These are phyloP conservation scores for Macaca mulatta DNA, from an alignment of 2,113 vertebrate species.

Conservation along the genomic window DNA sequence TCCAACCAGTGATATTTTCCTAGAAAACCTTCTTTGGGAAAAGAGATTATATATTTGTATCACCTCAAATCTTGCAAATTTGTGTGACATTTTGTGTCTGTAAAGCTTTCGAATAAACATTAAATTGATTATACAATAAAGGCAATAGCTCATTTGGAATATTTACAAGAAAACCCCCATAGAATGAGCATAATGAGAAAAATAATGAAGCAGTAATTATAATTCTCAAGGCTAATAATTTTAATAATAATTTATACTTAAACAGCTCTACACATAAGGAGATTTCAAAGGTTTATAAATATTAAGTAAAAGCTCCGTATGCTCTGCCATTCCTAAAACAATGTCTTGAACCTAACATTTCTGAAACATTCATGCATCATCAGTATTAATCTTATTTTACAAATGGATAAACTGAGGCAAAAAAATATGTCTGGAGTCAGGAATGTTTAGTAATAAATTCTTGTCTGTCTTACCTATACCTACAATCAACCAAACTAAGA, in stretches of 20 bases:
- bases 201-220: conserved; percentile 75
- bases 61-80: conserved; percentile 64
- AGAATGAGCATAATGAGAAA: conserved; percentile 75
- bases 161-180: conserved; percentile 70
- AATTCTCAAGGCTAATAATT: conserved; percentile 77
- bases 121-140: conserved; percentile 69
- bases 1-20: conserved; percentile 1
- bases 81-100: conserved; percentile 60
- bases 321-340: conserved; percentile 4
- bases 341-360: conserved; percentile 4
- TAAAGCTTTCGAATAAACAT: conserved; percentile 65
- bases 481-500: background rate
- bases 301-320: conserved; percentile 22
- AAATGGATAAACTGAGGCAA: conserved; percentile 43
- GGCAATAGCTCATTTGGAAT: conserved; percentile 69
- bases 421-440: background rate
- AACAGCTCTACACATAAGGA: conserved; percentile 64
- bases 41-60: conserved; percentile 62
- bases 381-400: background rate
- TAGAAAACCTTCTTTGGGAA: conserved; percentile 28
- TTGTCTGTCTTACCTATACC: background rate
- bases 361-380: background rate
- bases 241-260: conserved; percentile 77
- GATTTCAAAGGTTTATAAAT: conserved; percentile 66
- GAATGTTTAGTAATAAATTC: background rate